Base-by-base conservation (phyloP, 1,140 invertebrate species). In the Zaprionus inermis region DNA sequence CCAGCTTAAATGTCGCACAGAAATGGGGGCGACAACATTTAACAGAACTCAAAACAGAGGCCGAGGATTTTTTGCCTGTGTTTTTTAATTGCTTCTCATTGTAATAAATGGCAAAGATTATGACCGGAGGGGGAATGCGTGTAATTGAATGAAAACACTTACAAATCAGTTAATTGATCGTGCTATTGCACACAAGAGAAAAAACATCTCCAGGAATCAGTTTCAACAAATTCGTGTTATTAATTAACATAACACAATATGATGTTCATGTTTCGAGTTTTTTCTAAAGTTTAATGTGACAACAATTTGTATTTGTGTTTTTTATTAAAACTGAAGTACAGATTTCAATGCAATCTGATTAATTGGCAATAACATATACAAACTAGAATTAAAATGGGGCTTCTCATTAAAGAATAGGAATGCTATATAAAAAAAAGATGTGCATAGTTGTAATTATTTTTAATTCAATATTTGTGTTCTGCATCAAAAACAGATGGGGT, bases 1-100 rank as follows among this genome's bases (percentile, higher is more conserved):
- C 10, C 28, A 16, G 16, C 18, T 22, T 10, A 14, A 3, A 20
- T 46, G 32, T 49, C 24, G 28, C 28, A 14, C 38, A 24, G 24
- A 70, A 72, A 72, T 72, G 46, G 5, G 49, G 55, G 41, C 46
- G 32, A 51, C 51, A 44, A 44, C n/a, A 44, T 44, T 54, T 67
- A 16, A 65, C 22, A 46, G 36, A 30, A 16, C 20, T 38, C 34
- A 41, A 11, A 46, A 28, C 49, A 63, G 18, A 54, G 28, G 55
- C 18, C n/a, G 18, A 49, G 12, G 18, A 41, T 16, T 46, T 46
- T 46, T 46, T 11, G 16, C 2, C 7, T 46, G 18, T 28, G 36
- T 41, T 52, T 41, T 67, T 60, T 72, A 68, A 60, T 59, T 59
- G 56, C 64, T 46, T 49, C 56, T 68, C 70, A 58, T 60, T 68